phyloP scores from a whole-genome alignment of 2,888 invertebrate genomes.

The Steinernema hermaphroditum region DNA sequence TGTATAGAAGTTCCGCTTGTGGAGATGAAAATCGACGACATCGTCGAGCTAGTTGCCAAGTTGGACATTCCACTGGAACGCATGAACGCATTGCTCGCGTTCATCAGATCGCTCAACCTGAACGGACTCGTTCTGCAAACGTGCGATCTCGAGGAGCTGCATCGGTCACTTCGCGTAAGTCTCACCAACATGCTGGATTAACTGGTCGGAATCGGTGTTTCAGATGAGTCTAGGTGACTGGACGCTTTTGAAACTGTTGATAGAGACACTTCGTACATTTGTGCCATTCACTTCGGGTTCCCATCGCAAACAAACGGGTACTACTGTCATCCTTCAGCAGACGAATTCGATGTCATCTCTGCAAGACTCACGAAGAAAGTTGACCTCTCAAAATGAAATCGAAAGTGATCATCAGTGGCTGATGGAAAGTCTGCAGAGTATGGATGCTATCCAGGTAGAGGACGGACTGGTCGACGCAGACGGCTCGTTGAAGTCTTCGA shows the following conservation, averaged over 20 bases:
- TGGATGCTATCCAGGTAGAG: constrained; percentile 48
- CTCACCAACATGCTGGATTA: too few relatives aligned
- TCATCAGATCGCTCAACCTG: constrained; percentile 48
- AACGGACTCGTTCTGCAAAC: constrained; percentile 66
- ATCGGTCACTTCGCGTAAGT: constrained; percentile 62
- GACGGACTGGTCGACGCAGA: background rate
- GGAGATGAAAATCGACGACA: constrained; percentile 54
- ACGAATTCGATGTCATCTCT: constrained; percentile 6
- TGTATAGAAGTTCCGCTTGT: constrained; percentile 48
- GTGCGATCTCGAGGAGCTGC: constrained; percentile 68
- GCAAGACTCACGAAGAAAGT: background rate
- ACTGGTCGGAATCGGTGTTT: too few relatives aligned
- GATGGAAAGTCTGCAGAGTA: constrained; percentile 51
- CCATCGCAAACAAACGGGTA: constrained; percentile 6
- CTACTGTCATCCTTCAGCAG: constrained; percentile 19
- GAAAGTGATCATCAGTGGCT: constrained; percentile 53
- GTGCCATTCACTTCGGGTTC: constrained; percentile 35
- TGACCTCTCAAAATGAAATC: constrained; percentile 41
- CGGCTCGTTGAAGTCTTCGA: constrained; percentile 3
- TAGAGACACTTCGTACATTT: constrained; percentile 61
- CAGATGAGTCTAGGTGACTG: constrained; percentile 64
- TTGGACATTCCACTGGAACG: constrained; percentile 52
- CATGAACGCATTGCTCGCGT: constrained; percentile 36
- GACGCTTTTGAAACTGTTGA: constrained; percentile 61
- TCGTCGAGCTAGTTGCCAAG: constrained; percentile 46